Conservation (phyloP, 2,113 vertebrate species). For the Galeopterus variegatus region DNA sequence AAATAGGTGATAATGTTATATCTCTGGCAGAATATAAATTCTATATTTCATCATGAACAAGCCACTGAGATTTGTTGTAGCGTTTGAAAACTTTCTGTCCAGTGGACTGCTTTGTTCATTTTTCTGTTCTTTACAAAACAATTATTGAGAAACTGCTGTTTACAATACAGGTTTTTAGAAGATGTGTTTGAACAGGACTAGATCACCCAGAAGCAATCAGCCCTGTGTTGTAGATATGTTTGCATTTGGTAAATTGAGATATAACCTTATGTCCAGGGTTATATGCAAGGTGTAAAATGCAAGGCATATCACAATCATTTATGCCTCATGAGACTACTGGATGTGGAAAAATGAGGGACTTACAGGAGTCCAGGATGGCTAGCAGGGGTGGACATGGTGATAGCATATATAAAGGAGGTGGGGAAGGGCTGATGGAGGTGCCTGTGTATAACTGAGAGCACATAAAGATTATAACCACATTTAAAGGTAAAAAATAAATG, state of each 20-base stretch:
- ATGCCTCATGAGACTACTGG: neutral
- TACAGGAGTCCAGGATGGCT: neutral
- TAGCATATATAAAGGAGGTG: neutral
- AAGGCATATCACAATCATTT: neutral
- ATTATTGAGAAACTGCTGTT: neutral
- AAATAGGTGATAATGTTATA: neutral
- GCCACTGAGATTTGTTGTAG: neutral
- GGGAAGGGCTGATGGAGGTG: neutral
- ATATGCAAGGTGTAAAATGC: neutral
- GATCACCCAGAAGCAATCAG: neutral
- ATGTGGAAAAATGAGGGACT: neutral
- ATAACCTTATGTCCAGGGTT: neutral
- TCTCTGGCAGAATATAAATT: neutral
- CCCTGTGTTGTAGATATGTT: neutral
- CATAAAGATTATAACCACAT: neutral
- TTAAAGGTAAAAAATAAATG: neutral
- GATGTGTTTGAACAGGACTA: accelerated
- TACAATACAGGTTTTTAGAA: neutral
- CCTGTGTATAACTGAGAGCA: neutral
- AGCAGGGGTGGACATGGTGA: neutral
- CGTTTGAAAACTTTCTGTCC: constrained; percentile 48
- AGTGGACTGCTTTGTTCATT: neutral
- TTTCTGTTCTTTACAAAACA: neutral
- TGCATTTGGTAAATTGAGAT: neutral
- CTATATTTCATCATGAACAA: constrained; percentile 1